Conservation (phyloP, 1,140 invertebrate species). For the Panonychus citri region DNA sequence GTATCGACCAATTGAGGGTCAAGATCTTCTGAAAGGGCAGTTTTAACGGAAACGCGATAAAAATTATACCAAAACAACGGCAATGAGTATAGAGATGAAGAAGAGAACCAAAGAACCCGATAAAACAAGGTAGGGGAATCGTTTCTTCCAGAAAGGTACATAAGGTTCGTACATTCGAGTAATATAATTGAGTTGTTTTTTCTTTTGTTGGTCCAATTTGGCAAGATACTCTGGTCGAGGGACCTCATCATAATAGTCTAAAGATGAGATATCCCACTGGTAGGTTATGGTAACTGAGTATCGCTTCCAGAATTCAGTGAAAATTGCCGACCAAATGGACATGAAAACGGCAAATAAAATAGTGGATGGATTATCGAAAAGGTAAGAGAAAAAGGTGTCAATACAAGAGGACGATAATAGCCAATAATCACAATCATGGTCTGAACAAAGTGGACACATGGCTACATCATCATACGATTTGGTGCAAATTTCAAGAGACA, state of each 20-base stretch:
- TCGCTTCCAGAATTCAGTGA: slow-evolving; percentile 83
- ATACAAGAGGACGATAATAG: slow-evolving; percentile 58
- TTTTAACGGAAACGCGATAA: slow-evolving; percentile 49
- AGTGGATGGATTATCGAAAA: slow-evolving; percentile 85
- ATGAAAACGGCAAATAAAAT: slow-evolving; percentile 86
- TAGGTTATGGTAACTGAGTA: slow-evolving; percentile 73
- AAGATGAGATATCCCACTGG: slow-evolving; percentile 66
- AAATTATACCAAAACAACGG: slow-evolving; percentile 67
- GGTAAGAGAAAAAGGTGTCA: slow-evolving; percentile 61
- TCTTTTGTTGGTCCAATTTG: slow-evolving; percentile 1
- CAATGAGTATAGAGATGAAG: slow-evolving; percentile 49
- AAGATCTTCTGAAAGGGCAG: neutral
- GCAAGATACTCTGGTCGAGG: slow-evolving; percentile 51
- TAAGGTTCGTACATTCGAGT: slow-evolving; percentile 50
- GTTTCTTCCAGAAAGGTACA: slow-evolving; percentile 67
- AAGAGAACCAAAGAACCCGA: slow-evolving; percentile 49
- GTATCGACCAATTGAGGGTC: slow-evolving; percentile 23
- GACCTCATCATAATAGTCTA: slow-evolving; percentile 46
- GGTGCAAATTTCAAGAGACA: slow-evolving; percentile 62
- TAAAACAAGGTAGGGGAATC: slow-evolving; percentile 52
- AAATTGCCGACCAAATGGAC: slow-evolving; percentile 80
- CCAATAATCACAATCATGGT: slow-evolving; percentile 60
- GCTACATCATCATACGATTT: slow-evolving; percentile 27
- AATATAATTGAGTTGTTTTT: slow-evolving; percentile 5
- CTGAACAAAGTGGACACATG: slow-evolving; percentile 67